Evolutionary conservation across 2,888 invertebrate species (phyloP).

Genomic region (Trachelus iudaicus): DNA sequence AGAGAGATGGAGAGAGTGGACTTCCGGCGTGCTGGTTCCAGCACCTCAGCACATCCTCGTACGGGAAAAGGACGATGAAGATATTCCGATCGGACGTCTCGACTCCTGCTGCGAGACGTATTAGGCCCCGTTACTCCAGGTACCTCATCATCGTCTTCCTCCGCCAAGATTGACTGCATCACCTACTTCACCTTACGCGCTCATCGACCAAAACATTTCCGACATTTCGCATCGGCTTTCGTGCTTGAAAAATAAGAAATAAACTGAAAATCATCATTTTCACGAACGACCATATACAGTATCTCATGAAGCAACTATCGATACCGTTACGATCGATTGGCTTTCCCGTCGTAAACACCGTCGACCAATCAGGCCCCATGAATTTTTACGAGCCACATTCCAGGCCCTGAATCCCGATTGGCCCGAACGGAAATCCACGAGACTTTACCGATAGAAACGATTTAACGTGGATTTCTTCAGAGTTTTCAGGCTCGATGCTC

Average conservation of each 20-base stretch:
- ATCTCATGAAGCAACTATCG: too few relatives aligned
- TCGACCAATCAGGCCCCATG: background rate
- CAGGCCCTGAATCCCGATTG: background rate
- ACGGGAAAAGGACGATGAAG: conserved; percentile 37
- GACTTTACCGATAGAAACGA: too few relatives aligned
- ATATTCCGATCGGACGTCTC: conserved; percentile 36
- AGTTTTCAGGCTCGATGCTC: too few relatives aligned
- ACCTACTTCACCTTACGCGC: too few relatives aligned
- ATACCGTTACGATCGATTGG: conserved; percentile 1
- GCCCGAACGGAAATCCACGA: background rate
- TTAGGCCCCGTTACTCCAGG: conserved; percentile 17
- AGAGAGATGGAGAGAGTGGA: background rate
- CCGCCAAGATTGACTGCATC: conserved; percentile 1
- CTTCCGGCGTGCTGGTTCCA: conserved; percentile 19
- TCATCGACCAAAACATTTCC: too few relatives aligned
- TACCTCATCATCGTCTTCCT: conserved; percentile 17
- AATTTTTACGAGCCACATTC: conserved; percentile 1
- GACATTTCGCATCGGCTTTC: too few relatives aligned
- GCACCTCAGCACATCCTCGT: conserved; percentile 31
- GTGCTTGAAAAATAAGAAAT: too few relatives aligned
- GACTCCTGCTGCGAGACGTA: conserved; percentile 46
- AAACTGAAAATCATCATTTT: too few relatives aligned
- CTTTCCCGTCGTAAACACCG: background rate
- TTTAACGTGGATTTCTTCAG: too few relatives aligned
- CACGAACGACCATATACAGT: too few relatives aligned